These are phyloP conservation scores for Tanaodytes sp. DNA, from an alignment of 2,888 invertebrate genomes.

Conservation along the genomic window DNA sequence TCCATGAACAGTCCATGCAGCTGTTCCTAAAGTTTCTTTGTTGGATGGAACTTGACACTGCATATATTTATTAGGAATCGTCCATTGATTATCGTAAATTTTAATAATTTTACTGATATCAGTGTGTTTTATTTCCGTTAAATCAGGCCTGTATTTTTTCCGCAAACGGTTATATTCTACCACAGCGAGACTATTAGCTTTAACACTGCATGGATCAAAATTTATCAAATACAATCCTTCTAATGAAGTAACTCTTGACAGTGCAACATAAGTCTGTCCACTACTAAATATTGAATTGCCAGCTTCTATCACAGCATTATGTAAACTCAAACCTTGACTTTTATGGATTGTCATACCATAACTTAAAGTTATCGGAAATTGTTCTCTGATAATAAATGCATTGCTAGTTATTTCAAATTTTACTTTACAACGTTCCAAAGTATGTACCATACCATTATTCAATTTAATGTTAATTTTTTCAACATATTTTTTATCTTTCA, in stretches of 20 bases:
- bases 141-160: slow-evolving; percentile 10
- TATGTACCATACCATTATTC: neutral
- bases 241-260: neutral
- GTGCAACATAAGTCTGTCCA: neutral
- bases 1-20: neutral
- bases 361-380: neutral
- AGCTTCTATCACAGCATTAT: neutral
- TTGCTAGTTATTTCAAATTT: neutral
- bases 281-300: neutral
- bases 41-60: slow-evolving; percentile 17
- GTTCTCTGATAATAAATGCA: neutral
- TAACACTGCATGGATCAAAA: slow-evolving; percentile 1
- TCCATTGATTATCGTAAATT: slow-evolving; percentile 13
- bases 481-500: neutral
- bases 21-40: too few relatives aligned
- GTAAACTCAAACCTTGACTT: neutral
- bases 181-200: slow-evolving; percentile 31
- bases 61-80: slow-evolving; percentile 9
- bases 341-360: neutral
- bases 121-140: slow-evolving; percentile 57
- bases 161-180: slow-evolving; percentile 6
- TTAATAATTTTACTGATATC: slow-evolving; percentile 40
- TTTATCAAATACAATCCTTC: neutral
- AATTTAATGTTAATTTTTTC: neutral
- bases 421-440: neutral